A percentile compares a stretch with the other conserved stretches of the same genome.
phyloP scores from a whole-genome alignment of 2,888 invertebrate species.

The Melolontha melolontha region DNA sequence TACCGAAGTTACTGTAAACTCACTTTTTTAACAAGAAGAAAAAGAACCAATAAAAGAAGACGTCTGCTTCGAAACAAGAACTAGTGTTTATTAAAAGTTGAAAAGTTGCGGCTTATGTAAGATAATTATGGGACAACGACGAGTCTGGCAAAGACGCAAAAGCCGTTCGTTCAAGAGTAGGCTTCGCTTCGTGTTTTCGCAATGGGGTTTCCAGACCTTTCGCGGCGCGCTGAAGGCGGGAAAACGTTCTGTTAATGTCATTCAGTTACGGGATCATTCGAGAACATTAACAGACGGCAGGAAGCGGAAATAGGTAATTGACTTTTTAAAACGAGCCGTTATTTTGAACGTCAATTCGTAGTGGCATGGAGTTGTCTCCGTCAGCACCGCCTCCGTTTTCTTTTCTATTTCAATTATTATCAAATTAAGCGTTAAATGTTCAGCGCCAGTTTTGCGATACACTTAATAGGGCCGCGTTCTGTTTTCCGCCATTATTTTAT shows the following conservation, averaged over 20 bases:
- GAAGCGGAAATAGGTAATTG: conserved; percentile 61
- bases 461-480: too few species aligned
- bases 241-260: conserved; percentile 60
- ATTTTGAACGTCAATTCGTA: conserved; percentile 46
- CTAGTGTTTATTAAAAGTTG: conserved; percentile 53
- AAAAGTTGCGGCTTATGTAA: conserved; percentile 50
- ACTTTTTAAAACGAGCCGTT: conserved; percentile 58
- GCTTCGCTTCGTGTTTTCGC: conserved; percentile 44
- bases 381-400: conserved; percentile 25
- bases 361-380: conserved; percentile 42
- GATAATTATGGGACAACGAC: conserved; percentile 54
- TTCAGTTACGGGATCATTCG: conserved; percentile 59
- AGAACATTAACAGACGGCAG: conserved; percentile 53
- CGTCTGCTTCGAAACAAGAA: conserved; percentile 29
- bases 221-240: conserved; percentile 48
- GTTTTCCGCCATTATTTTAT: too few species aligned
- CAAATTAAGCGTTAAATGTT: conserved; percentile 36
- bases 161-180: conserved; percentile 42
- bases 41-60: neutral
- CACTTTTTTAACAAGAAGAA: too few species aligned
- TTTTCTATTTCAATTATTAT: conserved; percentile 36
- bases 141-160: conserved; percentile 12
- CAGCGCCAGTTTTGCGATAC: neutral
- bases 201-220: conserved; percentile 50
- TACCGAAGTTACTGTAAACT: too few species aligned